These are phyloP conservation scores for Leptosomus discolor DNA, from an alignment of 2,113 vertebrate species.

Conservation along the genomic window DNA sequence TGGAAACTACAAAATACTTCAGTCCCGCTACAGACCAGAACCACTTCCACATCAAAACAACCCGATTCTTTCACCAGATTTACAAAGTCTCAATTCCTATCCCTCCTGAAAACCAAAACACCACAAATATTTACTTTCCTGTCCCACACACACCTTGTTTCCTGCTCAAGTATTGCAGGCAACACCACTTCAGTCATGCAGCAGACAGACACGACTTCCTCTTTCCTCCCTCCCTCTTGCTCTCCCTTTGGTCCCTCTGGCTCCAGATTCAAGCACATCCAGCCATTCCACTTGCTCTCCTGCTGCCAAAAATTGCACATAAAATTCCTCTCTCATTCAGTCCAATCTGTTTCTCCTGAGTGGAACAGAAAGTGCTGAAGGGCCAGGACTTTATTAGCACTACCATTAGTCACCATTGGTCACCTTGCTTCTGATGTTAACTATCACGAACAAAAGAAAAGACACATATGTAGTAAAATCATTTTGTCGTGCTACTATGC, in stretches of 20 bases:
- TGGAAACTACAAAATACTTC: conserved; percentile 25
- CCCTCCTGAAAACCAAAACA: conserved; percentile 22
- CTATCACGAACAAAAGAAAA: not conserved
- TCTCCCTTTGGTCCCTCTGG: not conserved
- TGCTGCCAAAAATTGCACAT: not conserved
- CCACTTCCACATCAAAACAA: conserved; percentile 64
- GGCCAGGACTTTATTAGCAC: not conserved
- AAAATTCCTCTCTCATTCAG: not conserved
- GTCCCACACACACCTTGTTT: conserved; percentile 53
- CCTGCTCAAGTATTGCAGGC: conserved; percentile 38
- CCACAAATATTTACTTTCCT: conserved; percentile 64
- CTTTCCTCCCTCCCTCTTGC: conserved; percentile 1
- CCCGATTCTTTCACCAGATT: conserved; percentile 6
- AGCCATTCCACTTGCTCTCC: not conserved
- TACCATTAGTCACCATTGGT: not conserved
- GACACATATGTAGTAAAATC: not conserved
- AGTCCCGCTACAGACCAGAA: conserved; percentile 10
- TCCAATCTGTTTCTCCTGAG: not conserved
- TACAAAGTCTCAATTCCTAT: conserved; percentile 30
- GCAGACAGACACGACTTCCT: conserved; percentile 40
- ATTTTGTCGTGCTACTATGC: not conserved
- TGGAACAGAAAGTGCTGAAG: not conserved
- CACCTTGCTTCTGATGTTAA: not conserved
- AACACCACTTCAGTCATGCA: conserved; percentile 37
- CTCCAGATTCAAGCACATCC: conserved; percentile 28